A percentile compares a stretch with the other conserved stretches of the same genome.
Conservation (phyloP, 1,140 invertebrate species). For the Drosophila rufa region DNA sequence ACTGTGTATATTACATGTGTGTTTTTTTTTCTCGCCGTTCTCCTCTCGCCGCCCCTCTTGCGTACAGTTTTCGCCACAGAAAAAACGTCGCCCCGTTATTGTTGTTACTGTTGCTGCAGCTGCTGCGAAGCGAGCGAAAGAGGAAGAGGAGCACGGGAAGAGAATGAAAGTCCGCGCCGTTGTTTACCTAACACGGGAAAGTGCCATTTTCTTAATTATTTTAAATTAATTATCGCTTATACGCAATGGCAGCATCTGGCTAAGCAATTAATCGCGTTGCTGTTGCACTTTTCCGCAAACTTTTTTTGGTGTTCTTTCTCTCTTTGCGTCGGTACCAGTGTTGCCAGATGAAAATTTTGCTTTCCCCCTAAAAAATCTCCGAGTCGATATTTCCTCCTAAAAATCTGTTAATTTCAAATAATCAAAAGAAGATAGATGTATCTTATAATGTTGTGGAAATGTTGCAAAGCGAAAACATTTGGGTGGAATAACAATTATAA, state of each 20-base stretch:
- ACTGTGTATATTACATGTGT: constrained; percentile 40
- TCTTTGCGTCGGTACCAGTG: not conserved
- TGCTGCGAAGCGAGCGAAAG: constrained; percentile 60
- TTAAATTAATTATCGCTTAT: constrained; percentile 33
- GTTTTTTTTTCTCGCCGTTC: constrained; percentile 25
- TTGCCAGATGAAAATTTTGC: too few relatives aligned
- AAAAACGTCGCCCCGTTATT: constrained; percentile 65
- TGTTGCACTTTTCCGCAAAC: constrained; percentile 79
- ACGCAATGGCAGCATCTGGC: constrained; percentile 58
- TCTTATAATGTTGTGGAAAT: too few relatives aligned
- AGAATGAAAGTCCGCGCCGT: constrained; percentile 44
- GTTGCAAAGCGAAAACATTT: too few relatives aligned
- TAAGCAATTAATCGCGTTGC: constrained; percentile 37
- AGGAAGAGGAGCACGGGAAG: constrained; percentile 60
- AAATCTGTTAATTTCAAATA: too few relatives aligned
- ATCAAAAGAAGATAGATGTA: too few relatives aligned
- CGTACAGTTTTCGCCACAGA: constrained; percentile 77
- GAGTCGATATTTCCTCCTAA: too few relatives aligned
- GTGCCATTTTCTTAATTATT: constrained; percentile 42
- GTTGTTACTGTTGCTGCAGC: constrained; percentile 61
- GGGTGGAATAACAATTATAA: too few relatives aligned
- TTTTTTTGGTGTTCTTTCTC: constrained; percentile 74
- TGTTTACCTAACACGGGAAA: constrained; percentile 29
- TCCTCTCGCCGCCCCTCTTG: constrained; percentile 36
- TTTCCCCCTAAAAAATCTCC: too few relatives aligned